Percentiles rank a stretch among this genome's conserved stretches.
Conservation (phyloP, 2,113 vertebrate species). For the Coryphaenoides rupestris region DNA sequence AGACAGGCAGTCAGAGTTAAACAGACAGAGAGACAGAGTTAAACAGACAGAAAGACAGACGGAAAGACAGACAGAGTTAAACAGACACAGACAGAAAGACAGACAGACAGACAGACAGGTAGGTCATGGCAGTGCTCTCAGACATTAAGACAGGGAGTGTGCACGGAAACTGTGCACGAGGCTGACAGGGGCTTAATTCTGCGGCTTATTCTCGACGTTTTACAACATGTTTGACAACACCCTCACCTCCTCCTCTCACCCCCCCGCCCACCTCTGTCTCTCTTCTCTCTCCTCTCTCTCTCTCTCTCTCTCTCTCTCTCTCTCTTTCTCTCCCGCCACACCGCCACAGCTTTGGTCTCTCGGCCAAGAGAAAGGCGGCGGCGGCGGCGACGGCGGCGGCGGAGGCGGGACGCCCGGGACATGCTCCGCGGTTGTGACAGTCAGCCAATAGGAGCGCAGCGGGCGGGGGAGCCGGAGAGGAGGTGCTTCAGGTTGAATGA, state of each 20-base stretch:
- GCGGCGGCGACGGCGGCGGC: too few relatives aligned
- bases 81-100: neutral
- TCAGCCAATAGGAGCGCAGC: constrained; percentile 13
- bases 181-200: constrained; percentile 17
- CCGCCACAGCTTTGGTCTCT: constrained; percentile 13
- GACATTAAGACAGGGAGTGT: neutral
- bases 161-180: neutral
- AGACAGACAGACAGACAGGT: neutral
- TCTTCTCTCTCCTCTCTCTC: neutral
- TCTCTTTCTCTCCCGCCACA: constrained; percentile 31
- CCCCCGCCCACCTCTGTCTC: neutral
- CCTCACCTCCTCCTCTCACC: constrained; percentile 14
- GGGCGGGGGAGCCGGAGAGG: neutral
- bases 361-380: constrained; percentile 25
- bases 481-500: too few relatives aligned
- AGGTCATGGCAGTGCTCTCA: neutral
- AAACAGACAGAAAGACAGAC: neutral
- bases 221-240: constrained; percentile 27
- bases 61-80: neutral
- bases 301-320: constrained; percentile 6
- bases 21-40: neutral
- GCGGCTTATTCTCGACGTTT: constrained; percentile 36
- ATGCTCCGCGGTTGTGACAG: constrained; percentile 19
- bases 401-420: constrained; percentile 1
- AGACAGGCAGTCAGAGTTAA: neutral